Percentiles rank a stretch among this genome's conserved stretches.
phyloP scores from a whole-genome alignment of 1,140 invertebrate genomes.

The Hyles euphorbiae region DNA sequence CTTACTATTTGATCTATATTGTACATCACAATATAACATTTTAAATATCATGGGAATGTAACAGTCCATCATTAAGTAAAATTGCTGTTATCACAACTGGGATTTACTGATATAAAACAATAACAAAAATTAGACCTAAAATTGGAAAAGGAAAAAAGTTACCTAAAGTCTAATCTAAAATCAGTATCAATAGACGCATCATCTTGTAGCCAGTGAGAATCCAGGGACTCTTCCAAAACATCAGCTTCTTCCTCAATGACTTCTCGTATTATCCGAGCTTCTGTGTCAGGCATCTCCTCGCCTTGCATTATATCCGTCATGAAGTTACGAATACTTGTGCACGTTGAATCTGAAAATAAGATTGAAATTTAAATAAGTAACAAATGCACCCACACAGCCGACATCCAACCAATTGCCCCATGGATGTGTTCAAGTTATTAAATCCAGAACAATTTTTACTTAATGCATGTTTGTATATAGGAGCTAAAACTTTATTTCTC shows the following conservation, averaged over 20 bases:
- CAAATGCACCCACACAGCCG: no score
- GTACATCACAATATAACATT: no score
- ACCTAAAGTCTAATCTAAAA: conserved; percentile 55
- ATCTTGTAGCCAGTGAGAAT: conserved; percentile 63
- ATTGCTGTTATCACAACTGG: no score
- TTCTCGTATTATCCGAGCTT: conserved; percentile 50
- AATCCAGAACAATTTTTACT: no score
- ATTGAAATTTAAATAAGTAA: not conserved
- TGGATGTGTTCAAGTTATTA: no score
- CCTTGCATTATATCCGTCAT: conserved; percentile 52
- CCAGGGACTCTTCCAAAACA: conserved; percentile 53
- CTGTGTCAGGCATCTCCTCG: conserved; percentile 50
- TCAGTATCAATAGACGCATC: conserved; percentile 47
- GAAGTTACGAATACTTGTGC: conserved; percentile 63
- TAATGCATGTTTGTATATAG: no score
- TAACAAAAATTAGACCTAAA: not conserved
- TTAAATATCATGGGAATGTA: no score
- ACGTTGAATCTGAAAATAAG: conserved; percentile 56
- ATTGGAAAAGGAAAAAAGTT: conserved; percentile 12
- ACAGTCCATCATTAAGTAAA: no score
- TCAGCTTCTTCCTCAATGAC: conserved; percentile 62
- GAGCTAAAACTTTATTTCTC: no score
- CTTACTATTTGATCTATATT: no score
- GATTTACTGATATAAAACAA: no score
- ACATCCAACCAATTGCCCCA: no score